These are phyloP conservation scores for Spisula solida DNA, from an alignment of 2,888 invertebrate genomes.

Conservation along the genomic window DNA sequence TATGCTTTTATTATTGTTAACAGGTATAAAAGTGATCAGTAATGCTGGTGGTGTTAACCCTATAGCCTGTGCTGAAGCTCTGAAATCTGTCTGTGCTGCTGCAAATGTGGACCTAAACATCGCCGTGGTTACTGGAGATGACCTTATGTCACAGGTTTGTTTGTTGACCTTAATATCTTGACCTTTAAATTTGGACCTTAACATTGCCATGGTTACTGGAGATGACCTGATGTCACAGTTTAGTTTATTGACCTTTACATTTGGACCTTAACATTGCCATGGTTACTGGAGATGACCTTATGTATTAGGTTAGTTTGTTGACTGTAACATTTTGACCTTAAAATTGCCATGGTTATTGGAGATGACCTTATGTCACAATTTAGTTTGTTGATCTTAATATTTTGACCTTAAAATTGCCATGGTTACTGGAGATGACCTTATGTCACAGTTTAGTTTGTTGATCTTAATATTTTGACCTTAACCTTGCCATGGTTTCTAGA, in stretches of 20 bases:
- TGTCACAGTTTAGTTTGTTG: constrained; percentile 80
- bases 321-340: too few relatives aligned
- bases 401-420: constrained; percentile 88
- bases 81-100: constrained; percentile 85
- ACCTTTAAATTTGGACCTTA: constrained; percentile 87
- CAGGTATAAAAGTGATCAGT: constrained; percentile 88
- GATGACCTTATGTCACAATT: background rate
- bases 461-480: too few relatives aligned
- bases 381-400: too few relatives aligned
- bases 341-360: constrained; percentile 83
- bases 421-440: constrained; percentile 88
- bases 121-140: constrained; percentile 88
- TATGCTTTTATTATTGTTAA: background rate
- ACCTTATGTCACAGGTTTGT: constrained; percentile 86
- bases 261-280: constrained; percentile 88
- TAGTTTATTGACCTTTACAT: too few relatives aligned
- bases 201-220: constrained; percentile 83
- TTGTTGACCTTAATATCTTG: too few relatives aligned
- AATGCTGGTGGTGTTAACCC: constrained; percentile 89
- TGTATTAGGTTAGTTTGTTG: constrained; percentile 80
- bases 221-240: background rate
- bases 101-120: constrained; percentile 87
- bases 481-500: constrained; percentile 82
- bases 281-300: constrained; percentile 88
- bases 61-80: constrained; percentile 87